These are phyloP conservation scores for Adrianichthys oophorus DNA, from an alignment of 2,797 vertebrate genomes.

Conservation along the genomic window DNA sequence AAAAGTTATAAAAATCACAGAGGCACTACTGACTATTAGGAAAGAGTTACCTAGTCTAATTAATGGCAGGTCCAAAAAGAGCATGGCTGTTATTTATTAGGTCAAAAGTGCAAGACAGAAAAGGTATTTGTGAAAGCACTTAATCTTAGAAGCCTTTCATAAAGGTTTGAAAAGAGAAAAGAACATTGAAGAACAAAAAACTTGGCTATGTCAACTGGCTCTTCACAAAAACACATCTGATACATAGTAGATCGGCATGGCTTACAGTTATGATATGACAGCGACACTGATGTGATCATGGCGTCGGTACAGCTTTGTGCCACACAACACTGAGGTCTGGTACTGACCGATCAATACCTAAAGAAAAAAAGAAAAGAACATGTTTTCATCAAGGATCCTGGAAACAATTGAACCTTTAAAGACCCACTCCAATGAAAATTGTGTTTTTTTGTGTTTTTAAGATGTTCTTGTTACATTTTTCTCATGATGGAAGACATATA, in stretches of 20 bases:
- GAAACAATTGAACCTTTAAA: no score
- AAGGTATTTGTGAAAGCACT: conserved; percentile 37
- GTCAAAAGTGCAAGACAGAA: conserved; percentile 30
- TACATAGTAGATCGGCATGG: conserved; percentile 31
- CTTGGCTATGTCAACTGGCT: conserved; percentile 42
- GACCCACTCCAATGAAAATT: no score
- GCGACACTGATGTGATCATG: conserved; percentile 13
- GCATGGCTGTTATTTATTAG: conserved; percentile 30
- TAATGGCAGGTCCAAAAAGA: conserved; percentile 28
- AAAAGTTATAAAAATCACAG: conserved; percentile 35
- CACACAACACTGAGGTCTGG: conserved; percentile 16
- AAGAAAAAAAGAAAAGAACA: conserved; percentile 40
- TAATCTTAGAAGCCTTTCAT: conserved; percentile 30
- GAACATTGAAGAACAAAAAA: conserved; percentile 28
- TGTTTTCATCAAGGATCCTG: neutral
- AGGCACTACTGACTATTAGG: conserved; percentile 21
- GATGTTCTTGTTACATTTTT: no score
- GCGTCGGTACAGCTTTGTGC: conserved; percentile 11
- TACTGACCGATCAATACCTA: conserved; percentile 67
- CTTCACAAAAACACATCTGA: conserved; percentile 38
- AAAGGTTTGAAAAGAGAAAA: conserved; percentile 20
- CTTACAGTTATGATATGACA: conserved; percentile 28
- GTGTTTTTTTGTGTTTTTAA: no score
- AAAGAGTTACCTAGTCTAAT: conserved; percentile 10
- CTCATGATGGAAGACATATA: no score